Base-by-base conservation (phyloP, 2,797 vertebrate species). In the Alca torda region DNA sequence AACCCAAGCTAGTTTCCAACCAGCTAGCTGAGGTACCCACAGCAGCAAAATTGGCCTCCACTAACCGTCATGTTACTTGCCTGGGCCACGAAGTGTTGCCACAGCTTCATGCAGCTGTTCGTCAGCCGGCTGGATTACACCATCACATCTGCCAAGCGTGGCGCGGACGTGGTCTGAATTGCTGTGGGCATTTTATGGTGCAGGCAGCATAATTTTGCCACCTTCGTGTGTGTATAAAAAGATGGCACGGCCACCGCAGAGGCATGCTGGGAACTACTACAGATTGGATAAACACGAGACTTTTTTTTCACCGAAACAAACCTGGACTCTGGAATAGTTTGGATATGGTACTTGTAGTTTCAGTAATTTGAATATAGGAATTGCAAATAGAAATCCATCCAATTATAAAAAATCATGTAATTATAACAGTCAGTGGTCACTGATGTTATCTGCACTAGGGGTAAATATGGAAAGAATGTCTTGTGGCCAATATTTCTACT, bases 141-240 rank as follows among this genome's bases (percentile, higher is more conserved):
- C 39, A 78, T 50, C 74, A 24, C 56, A 67, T 63, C 86, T 74
- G 59, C 84, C 0, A 1, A 41, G 30, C 1, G 2, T 0, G 0
- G 16, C 16, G 25, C 2, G 2, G 54, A 48, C 13, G 0, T 56
- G 50, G 54, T 39, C 67, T 73, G 74, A 77, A 39, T 51, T 54
- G 37, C 89, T 57, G 65, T 12, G 43, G 50, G 68, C 37, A 20
- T 70, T 74, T 60, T 45, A 48, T 0, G 0, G 31, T 5, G 3
- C 68, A 37, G 67, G 39, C 24, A 85, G 28, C 26, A 19, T 43
- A 59, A 73, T 9, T 23, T 48, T 78, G 28, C 51, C 69, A 8
- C 43, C 28, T 48, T 67, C 8, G 0, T 28, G 11, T 2, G 6
- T 15, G 21, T 25, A 28, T 16, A 28, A 87, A 84, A 88, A 30